Base-by-base conservation (phyloP, 2,888 invertebrate genomes). In the Acanthacorydalis orientalis region DNA sequence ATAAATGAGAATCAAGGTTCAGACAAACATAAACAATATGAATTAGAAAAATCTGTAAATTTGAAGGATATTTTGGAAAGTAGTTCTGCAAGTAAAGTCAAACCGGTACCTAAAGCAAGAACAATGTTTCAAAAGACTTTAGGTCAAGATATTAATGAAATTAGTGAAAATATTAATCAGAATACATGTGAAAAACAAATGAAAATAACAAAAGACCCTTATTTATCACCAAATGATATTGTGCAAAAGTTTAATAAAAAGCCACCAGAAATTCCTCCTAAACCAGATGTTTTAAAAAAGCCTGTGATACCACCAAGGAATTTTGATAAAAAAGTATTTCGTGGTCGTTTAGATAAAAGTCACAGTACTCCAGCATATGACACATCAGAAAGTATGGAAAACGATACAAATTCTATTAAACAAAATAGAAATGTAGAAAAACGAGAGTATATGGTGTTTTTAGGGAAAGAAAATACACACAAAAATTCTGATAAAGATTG, bases 351-450 rank as follows among this genome's bases (percentile, higher is more conserved):
- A 45, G 86, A 87, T 66, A 86, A 87, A 65, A 81, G 81, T 56
- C 78, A 82, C 61, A 86, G 85, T 54, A 83, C 85, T n/a, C 86
- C 86, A 2, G 83, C 84, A 0, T 85, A 85, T 63, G 84, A 84
- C 63, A 55, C 62, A 34, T 59, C 59, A n/a, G 60, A 56, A 44
- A 56, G 55, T 51, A 56, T 43, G 53, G 53, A 43, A 44, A 14
- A 32, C 12, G 23, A 23, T 23, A 23, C 23, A 4, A 23, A 23
- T 6, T 23, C 23, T 23, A 6, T 23, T 23, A 23, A 23, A 23
- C 23, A 23, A 23, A 23, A 23, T 23, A 23, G 6, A 23, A 2
- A 23, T 4, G 6, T 23, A 6, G 23, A 23, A 23, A 23, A 23
- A 23, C 23, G 23, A 23, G 23, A 23, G 6, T 23, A 23, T 23